Conservation (phyloP, 2,888 invertebrate species). For the Aleiodes alternator region DNA sequence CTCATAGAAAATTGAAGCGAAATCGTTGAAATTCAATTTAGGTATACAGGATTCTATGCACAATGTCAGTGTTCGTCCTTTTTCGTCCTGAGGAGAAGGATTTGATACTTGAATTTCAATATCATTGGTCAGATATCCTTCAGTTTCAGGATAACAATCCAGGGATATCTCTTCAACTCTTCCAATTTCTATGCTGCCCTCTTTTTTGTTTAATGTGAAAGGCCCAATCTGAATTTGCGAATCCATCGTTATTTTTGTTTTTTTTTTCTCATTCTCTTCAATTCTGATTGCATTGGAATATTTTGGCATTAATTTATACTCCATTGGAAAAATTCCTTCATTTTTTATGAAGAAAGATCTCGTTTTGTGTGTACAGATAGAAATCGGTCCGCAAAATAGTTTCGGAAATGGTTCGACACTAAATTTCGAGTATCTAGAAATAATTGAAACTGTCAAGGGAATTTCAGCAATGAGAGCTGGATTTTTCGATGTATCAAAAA, state of each 20-base stretch:
- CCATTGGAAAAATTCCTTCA: conserved; percentile 79
- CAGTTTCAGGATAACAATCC: conserved; percentile 67
- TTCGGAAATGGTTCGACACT: conserved; percentile 79
- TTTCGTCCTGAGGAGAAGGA: conserved; percentile 75
- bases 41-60: conserved; percentile 79
- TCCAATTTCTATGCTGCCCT: conserved; percentile 70
- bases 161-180: conserved; percentile 69
- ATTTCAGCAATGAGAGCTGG: conserved; percentile 62
- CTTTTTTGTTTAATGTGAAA: conserved; percentile 70
- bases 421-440: conserved; percentile 75
- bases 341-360: conserved; percentile 79
- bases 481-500: conserved; percentile 60
- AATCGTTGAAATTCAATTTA: conserved; percentile 78
- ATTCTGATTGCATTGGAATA: conserved; percentile 33
- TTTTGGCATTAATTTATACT: conserved; percentile 73
- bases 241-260: conserved; percentile 20
- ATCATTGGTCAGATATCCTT: conserved; percentile 69
- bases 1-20: conserved; percentile 79
- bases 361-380: conserved; percentile 77
- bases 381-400: conserved; percentile 79
- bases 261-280: conserved; percentile 47
- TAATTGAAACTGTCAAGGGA: conserved; percentile 64
- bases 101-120: conserved; percentile 72
- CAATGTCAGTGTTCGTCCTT: conserved; percentile 76
- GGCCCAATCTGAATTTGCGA: conserved; percentile 67